Percentiles rank a stretch among this genome's conserved stretches.
phyloP scores from a whole-genome alignment of 64 coral and sea anemone genomes.

The Catalaphyllia jardinei region DNA sequence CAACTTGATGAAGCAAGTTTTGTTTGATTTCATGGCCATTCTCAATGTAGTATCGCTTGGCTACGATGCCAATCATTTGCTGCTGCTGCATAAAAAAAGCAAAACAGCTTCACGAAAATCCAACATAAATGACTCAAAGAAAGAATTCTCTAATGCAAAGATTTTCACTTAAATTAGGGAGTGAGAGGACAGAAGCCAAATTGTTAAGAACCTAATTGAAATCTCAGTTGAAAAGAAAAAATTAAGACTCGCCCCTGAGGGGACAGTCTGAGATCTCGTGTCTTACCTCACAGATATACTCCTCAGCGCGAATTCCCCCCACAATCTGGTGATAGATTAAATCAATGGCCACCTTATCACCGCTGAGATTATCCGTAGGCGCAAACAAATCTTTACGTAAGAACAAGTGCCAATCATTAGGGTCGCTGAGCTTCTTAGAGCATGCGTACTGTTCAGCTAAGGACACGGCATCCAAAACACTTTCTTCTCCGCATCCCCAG shows the following conservation, averaged over 20 bases:
- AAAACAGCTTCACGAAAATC: not conserved
- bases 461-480: constrained; percentile 61
- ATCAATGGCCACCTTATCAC: constrained; percentile 54
- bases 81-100: not conserved
- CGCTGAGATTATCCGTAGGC: constrained; percentile 18
- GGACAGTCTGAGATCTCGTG: not conserved
- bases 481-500: constrained; percentile 69
- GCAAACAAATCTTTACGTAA: constrained; percentile 75
- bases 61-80: constrained; percentile 39
- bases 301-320: constrained; percentile 52
- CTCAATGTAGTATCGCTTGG: constrained; percentile 53
- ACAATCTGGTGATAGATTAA: constrained; percentile 73
- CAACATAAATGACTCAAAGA: not conserved
- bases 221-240: too few relatives aligned
- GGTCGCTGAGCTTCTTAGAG: not conserved
- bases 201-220: too few relatives aligned
- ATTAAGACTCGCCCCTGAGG: not conserved
- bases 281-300: constrained; percentile 51
- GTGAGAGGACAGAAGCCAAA: too few relatives aligned
- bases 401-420: constrained; percentile 40
- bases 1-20: not conserved
- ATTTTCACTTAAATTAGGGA: too few relatives aligned
- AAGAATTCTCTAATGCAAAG: too few relatives aligned
- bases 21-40: constrained; percentile 35
- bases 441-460: constrained; percentile 70